Evolutionary conservation across 2,797 vertebrate genomes (phyloP).

Genomic region (Okamejei kenojei): DNA sequence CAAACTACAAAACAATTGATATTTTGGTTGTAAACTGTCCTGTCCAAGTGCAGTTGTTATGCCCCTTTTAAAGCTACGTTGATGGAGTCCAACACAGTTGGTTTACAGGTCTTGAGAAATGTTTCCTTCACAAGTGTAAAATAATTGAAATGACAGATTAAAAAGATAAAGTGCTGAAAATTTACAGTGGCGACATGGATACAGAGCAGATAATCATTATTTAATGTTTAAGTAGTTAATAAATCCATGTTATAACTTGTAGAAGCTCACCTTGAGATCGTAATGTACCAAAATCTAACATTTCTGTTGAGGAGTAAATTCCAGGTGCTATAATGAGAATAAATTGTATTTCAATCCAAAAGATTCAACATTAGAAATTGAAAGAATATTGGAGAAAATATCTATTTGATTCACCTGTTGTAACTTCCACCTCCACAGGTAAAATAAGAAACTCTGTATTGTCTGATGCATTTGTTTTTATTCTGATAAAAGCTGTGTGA

Average conservation of each 20-base stretch:
- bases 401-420: slow-evolving; percentile 69
- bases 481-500: slow-evolving; percentile 94
- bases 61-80: not conserved
- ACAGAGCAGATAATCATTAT: not conserved
- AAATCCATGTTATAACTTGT: not conserved
- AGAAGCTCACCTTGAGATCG: slow-evolving; percentile 81
- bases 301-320: slow-evolving; percentile 96
- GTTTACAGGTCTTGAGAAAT: not conserved
- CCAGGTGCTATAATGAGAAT: slow-evolving; percentile 72
- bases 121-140: not conserved
- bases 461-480: slow-evolving; percentile 90
- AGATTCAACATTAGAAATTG: slow-evolving; percentile 41
- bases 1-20: not conserved
- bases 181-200: not conserved
- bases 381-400: slow-evolving; percentile 1
- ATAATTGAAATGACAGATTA: not conserved
- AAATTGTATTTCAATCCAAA: slow-evolving; percentile 33
- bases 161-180: not conserved
- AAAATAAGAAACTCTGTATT: slow-evolving; percentile 91
- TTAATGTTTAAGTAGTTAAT: not conserved
- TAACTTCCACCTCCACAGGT: slow-evolving; percentile 97
- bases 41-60: not conserved
- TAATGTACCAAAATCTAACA: slow-evolving; percentile 96
- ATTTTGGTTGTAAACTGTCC: not conserved
- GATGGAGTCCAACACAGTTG: not conserved